A percentile compares a stretch with the other conserved stretches of the same genome.
Evolutionary conservation across 92 coral and sea anemone genomes (phyloP).

Genomic region (Heteractis magnifica): DNA sequence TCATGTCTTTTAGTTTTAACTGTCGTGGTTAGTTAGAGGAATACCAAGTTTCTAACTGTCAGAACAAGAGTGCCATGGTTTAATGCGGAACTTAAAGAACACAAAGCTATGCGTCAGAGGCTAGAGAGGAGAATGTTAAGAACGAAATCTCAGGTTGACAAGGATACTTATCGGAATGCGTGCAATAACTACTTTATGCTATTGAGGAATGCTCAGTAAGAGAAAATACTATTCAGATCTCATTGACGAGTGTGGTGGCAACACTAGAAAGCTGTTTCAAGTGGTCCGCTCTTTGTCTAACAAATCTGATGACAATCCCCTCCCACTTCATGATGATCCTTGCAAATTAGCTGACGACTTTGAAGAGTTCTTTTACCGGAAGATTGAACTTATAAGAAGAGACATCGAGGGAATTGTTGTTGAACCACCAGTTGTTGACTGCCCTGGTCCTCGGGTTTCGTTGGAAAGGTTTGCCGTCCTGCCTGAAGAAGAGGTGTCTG

Average conservation of each 20-base stretch:
- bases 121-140: conserved; percentile 16
- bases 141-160: conserved; percentile 3
- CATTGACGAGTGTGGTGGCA: too few relatives aligned
- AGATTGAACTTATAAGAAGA: neutral
- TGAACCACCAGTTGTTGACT: neutral
- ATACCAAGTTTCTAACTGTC: conserved; percentile 1
- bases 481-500: neutral
- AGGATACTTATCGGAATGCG: conserved; percentile 10
- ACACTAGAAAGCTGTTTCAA: neutral
- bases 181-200: neutral
- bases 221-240: neutral
- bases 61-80: conserved; percentile 21
- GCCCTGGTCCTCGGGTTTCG: neutral
- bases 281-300: neutral
- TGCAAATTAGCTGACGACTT: neutral
- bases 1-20: too few relatives aligned
- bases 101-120: conserved; percentile 3
- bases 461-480: neutral
- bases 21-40: too few relatives aligned
- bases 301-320: neutral
- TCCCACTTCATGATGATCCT: neutral
- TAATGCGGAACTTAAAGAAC: conserved; percentile 8
- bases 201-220: conserved; percentile 14
- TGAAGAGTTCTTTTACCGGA: neutral
- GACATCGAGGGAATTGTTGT: neutral